Evolutionary conservation across 2,888 invertebrate species (phyloP).

Genomic region (Eristalis intricaria): DNA sequence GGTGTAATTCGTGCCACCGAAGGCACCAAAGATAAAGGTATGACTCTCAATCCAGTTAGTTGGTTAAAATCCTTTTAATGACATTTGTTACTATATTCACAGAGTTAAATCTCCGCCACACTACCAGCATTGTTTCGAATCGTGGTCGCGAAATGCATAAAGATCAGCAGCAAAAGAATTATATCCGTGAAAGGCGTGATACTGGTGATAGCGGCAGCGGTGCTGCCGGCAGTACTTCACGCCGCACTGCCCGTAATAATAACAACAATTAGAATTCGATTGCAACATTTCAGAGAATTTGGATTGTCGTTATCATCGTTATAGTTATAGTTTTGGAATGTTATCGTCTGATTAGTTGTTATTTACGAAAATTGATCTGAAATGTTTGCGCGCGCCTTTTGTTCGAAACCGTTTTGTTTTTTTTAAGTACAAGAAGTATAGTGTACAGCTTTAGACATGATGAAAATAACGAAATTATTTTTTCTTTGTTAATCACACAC

Average conservation of each 20-base stretch:
- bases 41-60: constrained; percentile 15
- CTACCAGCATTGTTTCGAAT: constrained; percentile 55
- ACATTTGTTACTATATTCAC: not conserved
- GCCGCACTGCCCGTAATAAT: constrained; percentile 79
- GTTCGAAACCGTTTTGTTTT: constrained; percentile 32
- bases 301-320: constrained; percentile 67
- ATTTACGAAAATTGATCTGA: constrained; percentile 67
- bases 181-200: constrained; percentile 76
- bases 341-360: constrained; percentile 67
- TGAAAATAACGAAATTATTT: constrained; percentile 34
- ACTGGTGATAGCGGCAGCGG: constrained; percentile 75
- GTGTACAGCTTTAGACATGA: constrained; percentile 50
- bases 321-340: constrained; percentile 67
- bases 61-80: not conserved
- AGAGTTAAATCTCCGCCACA: constrained; percentile 59
- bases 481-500: constrained; percentile 29
- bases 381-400: constrained; percentile 68
- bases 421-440: constrained; percentile 41
- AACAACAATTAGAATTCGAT: constrained; percentile 69
- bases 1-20: constrained; percentile 71
- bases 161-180: constrained; percentile 68
- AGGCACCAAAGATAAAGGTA: constrained; percentile 80
- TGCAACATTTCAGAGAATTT: constrained; percentile 71
- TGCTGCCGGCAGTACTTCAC: constrained; percentile 74
- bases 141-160: constrained; percentile 73